A percentile compares a stretch with the other conserved stretches of the same genome.
These are phyloP conservation scores for Centropus unirufus DNA, from an alignment of 2,113 vertebrate genomes.

Conservation along the genomic window DNA sequence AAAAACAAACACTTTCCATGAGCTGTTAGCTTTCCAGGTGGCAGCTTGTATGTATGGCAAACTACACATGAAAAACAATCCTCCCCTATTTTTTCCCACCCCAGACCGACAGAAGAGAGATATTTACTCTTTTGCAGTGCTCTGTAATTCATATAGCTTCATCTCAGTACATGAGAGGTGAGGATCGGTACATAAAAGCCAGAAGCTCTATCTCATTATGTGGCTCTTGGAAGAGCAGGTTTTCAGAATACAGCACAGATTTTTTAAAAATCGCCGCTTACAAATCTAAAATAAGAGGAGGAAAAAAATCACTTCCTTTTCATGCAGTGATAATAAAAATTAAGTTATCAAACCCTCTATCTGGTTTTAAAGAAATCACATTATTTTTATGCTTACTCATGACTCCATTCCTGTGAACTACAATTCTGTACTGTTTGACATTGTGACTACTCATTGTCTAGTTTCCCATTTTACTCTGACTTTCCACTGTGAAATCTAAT, in stretches of 20 bases:
- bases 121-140: not conserved
- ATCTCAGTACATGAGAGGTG: not conserved
- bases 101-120: not conserved
- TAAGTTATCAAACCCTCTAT: not conserved
- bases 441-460: not conserved
- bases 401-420: accelerated
- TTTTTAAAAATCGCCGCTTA: not conserved
- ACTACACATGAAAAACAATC: accelerated
- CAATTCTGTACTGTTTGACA: not conserved
- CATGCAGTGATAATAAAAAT: not conserved
- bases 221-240: not conserved
- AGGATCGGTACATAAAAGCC: not conserved
- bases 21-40: not conserved
- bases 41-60: not conserved
- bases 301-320: not conserved
- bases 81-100: not conserved
- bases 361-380: not conserved
- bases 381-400: not conserved
- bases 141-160: not conserved
- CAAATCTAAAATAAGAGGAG: not conserved
- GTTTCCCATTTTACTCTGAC: not conserved
- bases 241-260: not conserved
- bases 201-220: not conserved
- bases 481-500: not conserved
- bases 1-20: not conserved